Evolutionary conservation across 2,888 invertebrate genomes (phyloP).

Genomic region (Agrypnus murinus): DNA sequence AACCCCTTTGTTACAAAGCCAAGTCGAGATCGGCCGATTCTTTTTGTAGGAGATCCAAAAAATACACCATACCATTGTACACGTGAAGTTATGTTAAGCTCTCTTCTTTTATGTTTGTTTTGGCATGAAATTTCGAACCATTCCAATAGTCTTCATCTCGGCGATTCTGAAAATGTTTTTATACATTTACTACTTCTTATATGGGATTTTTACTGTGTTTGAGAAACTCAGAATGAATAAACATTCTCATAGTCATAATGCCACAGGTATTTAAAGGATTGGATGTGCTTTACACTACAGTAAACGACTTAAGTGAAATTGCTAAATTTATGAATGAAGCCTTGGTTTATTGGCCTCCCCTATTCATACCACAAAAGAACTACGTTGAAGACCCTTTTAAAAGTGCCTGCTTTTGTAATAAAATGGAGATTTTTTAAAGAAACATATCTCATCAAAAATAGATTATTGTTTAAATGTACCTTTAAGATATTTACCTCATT

Average conservation of each 20-base stretch:
- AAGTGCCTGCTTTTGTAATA: conserved; percentile 5
- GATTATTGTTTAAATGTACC: conserved; percentile 4
- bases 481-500: neutral
- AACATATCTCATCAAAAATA: conserved; percentile 16
- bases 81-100: conserved; percentile 47
- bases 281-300: conserved; percentile 30
- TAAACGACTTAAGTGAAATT: conserved; percentile 30
- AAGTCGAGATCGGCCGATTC: conserved; percentile 37
- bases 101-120: conserved; percentile 39
- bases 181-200: neutral
- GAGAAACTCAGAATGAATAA: conserved; percentile 24
- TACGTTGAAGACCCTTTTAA: neutral
- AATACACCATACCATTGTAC: conserved; percentile 40
- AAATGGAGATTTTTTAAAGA: conserved; percentile 10
- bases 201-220: neutral
- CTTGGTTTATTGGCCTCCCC: conserved; percentile 23
- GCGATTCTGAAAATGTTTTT: conserved; percentile 6
- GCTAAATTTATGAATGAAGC: conserved; percentile 35
- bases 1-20: conserved; percentile 49
- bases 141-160: neutral
- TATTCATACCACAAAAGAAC: neutral
- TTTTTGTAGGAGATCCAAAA: conserved; percentile 36
- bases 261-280: conserved; percentile 28
- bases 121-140: conserved; percentile 30
- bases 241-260: conserved; percentile 3